phyloP scores from a whole-genome alignment of 1,140 invertebrate species.

The Pomacea maculata region DNA sequence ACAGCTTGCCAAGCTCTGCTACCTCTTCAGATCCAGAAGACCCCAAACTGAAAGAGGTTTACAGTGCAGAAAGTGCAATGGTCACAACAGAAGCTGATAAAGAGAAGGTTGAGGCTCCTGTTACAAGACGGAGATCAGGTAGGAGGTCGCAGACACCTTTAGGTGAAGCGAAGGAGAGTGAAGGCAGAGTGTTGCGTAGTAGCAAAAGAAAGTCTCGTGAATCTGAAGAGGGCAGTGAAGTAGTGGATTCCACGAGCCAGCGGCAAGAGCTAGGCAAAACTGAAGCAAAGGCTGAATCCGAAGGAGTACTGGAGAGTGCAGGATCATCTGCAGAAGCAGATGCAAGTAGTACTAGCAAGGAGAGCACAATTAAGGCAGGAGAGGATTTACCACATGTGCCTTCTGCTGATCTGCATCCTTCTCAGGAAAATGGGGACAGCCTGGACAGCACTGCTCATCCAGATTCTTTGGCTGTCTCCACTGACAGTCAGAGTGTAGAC shows the following conservation, averaged over 20 bases:
- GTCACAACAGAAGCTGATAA: conserved; percentile 12
- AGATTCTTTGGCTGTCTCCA: too few relatives aligned
- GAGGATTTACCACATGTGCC: not conserved
- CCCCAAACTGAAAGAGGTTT: not conserved
- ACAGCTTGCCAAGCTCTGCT: too few relatives aligned
- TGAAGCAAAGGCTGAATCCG: conserved; percentile 12
- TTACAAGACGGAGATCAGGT: conserved; percentile 2
- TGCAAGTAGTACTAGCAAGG: not conserved
- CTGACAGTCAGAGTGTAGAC: too few relatives aligned
- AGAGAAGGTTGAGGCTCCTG: conserved; percentile 21
- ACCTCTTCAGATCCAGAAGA: too few relatives aligned
- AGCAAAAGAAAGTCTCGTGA: not conserved
- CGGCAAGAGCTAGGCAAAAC: conserved; percentile 1
- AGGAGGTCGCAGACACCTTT: not conserved
- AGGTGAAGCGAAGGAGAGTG: conserved; percentile 8
- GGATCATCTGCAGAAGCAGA: not conserved
- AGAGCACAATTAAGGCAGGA: not conserved
- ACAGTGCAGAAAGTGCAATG: conserved; percentile 6
- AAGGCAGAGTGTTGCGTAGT: not conserved
- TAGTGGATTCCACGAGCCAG: conserved; percentile 24
- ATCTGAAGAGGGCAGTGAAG: conserved; percentile 18
- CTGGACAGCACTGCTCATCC: too few relatives aligned
- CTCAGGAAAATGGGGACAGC: too few relatives aligned
- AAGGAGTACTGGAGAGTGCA: conserved; percentile 5
- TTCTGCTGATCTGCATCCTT: too few relatives aligned